phyloP scores from a whole-genome alignment of 2,888 invertebrate species.

The Dilophus febrilis region DNA sequence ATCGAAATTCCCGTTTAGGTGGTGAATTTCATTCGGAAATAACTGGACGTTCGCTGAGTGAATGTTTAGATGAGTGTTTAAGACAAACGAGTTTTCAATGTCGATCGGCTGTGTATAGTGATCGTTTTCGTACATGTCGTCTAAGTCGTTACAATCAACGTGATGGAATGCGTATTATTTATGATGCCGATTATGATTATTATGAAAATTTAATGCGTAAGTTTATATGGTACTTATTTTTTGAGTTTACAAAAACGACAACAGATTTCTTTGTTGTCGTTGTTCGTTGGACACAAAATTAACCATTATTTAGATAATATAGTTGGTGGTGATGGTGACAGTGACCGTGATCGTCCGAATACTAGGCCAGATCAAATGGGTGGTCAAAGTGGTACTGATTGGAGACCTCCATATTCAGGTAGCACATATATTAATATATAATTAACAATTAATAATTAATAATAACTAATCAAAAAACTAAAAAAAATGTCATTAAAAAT shows the following conservation, averaged over 20 bases:
- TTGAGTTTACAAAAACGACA: background rate
- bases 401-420: slow-evolving; percentile 18
- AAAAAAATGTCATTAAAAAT: background rate
- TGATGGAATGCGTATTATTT: slow-evolving; percentile 73
- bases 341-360: slow-evolving; percentile 14
- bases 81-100: slow-evolving; percentile 80
- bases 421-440: slow-evolving; percentile 5
- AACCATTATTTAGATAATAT: slow-evolving; percentile 24
- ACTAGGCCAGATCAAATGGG: slow-evolving; percentile 18
- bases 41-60: slow-evolving; percentile 71
- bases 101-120: slow-evolving; percentile 76
- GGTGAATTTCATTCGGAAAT: slow-evolving; percentile 83
- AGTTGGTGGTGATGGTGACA: slow-evolving; percentile 24
- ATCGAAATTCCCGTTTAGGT: slow-evolving; percentile 69
- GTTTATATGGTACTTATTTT: slow-evolving; percentile 26
- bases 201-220: slow-evolving; percentile 86
- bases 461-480: background rate
- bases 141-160: slow-evolving; percentile 74
- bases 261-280: slow-evolving; percentile 1
- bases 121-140: slow-evolving; percentile 66
- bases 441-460: background rate
- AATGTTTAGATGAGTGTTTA: slow-evolving; percentile 78
- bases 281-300: background rate
- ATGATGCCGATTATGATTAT: slow-evolving; percentile 84
- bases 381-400: slow-evolving; percentile 16